Conservation (phyloP, 2,113 vertebrate species). For the Hystrix brachyura region DNA sequence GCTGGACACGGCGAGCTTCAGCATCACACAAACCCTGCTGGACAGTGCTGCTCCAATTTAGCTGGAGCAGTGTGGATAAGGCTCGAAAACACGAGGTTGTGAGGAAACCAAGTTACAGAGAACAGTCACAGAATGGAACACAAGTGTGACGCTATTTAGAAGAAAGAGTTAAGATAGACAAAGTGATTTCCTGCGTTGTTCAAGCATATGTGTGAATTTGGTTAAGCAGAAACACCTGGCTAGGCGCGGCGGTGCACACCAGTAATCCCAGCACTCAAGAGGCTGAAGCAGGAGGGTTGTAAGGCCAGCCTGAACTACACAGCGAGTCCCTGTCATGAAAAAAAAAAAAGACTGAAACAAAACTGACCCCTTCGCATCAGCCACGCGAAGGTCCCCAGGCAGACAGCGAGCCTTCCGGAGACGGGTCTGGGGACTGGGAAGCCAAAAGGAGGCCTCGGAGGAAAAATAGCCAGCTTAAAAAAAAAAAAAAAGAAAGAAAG, state of each 20-base stretch:
- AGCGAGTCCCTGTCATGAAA: neutral
- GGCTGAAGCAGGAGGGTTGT: neutral
- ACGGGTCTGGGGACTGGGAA: neutral
- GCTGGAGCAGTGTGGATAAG: too few species aligned
- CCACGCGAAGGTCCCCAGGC: neutral
- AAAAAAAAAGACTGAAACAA: neutral
- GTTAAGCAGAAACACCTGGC: neutral
- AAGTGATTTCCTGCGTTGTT: accelerated
- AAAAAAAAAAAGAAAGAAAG: neutral
- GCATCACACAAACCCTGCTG: neutral
- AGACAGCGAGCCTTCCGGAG: neutral
- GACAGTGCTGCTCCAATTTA: accelerated
- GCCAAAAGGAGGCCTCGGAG: neutral
- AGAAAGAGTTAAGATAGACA: neutral
- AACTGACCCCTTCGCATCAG: neutral
- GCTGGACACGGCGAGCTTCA: neutral
- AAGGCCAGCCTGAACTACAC: neutral
- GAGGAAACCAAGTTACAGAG: neutral
- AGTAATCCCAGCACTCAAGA: neutral
- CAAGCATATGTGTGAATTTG: accelerated
- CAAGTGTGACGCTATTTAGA: neutral
- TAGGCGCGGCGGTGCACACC: neutral
- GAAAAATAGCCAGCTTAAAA: neutral
- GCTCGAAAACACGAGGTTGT: neutral
- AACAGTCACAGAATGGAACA: neutral